phyloP scores from a whole-genome alignment of 2,113 vertebrate genomes.

The Platanista minor region DNA sequence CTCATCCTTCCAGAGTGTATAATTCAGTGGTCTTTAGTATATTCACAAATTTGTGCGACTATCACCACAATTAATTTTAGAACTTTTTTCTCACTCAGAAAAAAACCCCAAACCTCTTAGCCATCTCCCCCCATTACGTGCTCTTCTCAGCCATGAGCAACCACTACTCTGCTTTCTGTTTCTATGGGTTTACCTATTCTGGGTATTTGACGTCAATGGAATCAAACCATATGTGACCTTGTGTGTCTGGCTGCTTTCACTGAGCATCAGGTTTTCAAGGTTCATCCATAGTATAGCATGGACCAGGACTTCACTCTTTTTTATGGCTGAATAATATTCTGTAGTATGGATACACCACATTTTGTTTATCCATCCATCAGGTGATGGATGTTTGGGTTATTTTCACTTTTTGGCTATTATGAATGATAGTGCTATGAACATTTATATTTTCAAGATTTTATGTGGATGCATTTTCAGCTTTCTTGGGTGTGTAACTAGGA shows the following conservation, averaged over 20 bases:
- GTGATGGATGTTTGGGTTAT: not conserved
- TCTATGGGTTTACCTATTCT: not conserved
- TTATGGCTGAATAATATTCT: not conserved
- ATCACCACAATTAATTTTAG: not conserved
- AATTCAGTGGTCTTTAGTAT: not conserved
- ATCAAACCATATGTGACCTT: not conserved
- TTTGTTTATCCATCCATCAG: not conserved
- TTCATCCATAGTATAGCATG: not conserved
- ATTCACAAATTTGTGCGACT: not conserved
- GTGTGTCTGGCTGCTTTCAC: not conserved
- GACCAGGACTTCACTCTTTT: not conserved
- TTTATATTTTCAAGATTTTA: not conserved
- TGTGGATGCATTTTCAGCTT: not conserved
- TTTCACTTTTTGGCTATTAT: not conserved
- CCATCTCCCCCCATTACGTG: accelerated
- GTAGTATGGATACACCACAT: accelerated
- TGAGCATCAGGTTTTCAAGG: not conserved
- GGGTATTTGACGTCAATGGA: not conserved
- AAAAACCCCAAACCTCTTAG: not conserved
- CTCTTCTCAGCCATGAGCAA: no score
- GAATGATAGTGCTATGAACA: not conserved
- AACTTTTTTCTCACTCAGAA: not conserved
- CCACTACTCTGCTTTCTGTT: not conserved
- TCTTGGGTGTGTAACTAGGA: not conserved
- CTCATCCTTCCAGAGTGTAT: not conserved